phyloP scores from a whole-genome alignment of 2,797 vertebrate genomes.

The Periparus ater region DNA sequence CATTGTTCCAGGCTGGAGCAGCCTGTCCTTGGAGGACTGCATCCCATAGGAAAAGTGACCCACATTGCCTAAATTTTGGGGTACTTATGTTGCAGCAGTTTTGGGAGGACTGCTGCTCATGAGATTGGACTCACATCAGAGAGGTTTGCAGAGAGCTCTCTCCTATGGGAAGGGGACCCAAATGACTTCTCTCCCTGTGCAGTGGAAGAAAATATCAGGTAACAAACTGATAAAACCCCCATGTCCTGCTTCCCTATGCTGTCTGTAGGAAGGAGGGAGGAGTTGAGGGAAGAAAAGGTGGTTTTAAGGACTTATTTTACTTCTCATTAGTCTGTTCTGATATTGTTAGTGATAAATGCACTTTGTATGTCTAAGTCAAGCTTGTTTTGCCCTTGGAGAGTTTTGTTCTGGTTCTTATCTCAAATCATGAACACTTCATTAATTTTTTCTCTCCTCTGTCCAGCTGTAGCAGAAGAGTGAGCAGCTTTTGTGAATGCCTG shows the following conservation, averaged over 20 bases:
- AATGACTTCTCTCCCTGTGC: neutral
- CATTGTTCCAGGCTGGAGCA: no score
- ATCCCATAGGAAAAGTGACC: rapidly evolving
- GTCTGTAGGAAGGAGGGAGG: neutral
- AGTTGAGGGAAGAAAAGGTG: neutral
- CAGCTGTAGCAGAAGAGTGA: neutral
- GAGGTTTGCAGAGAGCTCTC: neutral
- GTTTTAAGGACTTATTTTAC: neutral
- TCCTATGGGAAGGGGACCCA: neutral
- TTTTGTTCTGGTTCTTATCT: neutral
- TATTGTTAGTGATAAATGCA: neutral
- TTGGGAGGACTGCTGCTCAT: neutral
- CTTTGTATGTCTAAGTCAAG: neutral
- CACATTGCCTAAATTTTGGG: neutral
- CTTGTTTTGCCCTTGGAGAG: neutral
- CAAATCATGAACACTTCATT: no score
- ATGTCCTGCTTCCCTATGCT: neutral
- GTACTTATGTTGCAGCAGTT: neutral
- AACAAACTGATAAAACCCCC: neutral
- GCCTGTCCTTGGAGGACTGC: neutral
- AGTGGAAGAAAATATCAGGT: neutral
- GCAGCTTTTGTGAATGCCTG: neutral
- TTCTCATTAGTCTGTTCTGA: neutral
- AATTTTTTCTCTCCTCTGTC: neutral
- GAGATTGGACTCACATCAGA: neutral